These are phyloP conservation scores for Listronotus oregonensis DNA, from an alignment of 1,140 invertebrate species.

Conservation along the genomic window DNA sequence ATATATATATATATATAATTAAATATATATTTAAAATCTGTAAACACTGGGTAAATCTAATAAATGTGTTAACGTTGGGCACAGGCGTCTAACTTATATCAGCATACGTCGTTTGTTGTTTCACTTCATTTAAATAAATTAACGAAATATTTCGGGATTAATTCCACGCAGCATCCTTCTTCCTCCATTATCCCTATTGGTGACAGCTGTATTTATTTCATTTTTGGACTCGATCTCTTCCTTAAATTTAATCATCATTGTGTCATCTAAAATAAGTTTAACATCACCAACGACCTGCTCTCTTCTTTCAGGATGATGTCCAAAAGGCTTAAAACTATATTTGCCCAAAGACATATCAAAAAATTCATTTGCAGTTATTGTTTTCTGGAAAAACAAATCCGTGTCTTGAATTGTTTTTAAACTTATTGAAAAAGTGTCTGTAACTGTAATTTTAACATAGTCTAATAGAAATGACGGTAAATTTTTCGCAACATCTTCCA, in stretches of 20 bases:
- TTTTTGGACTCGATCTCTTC: constrained; percentile 8
- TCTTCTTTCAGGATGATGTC: constrained; percentile 1
- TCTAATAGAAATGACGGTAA: constrained; percentile 5
- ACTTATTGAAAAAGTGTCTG: constrained; percentile 12
- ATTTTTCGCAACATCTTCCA: constrained; percentile 16
- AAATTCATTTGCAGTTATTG: constrained; percentile 19
- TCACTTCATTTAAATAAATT: background rate
- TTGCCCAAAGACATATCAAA: constrained; percentile 28
- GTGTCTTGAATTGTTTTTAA: constrained; percentile 11
- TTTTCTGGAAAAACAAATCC: constrained; percentile 25
- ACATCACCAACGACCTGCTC: background rate
- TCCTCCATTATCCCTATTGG: background rate
- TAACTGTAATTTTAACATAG: constrained; percentile 12
- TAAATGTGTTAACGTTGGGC: no score
- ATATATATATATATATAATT: no score
- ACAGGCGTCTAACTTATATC: no score
- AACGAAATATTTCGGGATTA: constrained; percentile 11
- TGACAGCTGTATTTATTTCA: background rate
- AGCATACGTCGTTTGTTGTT: no score
- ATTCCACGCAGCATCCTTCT: background rate
- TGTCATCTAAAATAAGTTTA: constrained; percentile 21
- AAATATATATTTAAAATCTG: no score
- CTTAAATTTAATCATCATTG: constrained; percentile 12
- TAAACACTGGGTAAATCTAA: no score
- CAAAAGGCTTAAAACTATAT: constrained; percentile 22